Percentiles rank a stretch among this genome's conserved stretches.
Conservation (phyloP, 2,888 invertebrate species). For the Synanthedon vespiformis region DNA sequence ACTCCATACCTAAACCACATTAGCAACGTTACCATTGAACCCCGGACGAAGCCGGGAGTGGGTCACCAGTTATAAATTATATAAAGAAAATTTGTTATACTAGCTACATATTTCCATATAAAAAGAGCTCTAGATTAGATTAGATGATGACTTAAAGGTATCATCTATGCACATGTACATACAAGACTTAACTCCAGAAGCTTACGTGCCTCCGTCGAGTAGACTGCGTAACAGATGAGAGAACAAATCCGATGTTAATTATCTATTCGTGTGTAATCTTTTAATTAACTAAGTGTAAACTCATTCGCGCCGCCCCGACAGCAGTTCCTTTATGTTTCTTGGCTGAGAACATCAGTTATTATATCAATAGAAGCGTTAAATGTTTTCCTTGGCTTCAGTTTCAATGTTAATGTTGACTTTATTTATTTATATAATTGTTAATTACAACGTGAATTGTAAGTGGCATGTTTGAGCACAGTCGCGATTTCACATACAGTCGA, state of each 20-base stretch:
- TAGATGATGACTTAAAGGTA: too few species aligned
- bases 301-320: slow-evolving; percentile 34
- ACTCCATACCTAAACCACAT: too few species aligned
- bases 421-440: not conserved
- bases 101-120: too few species aligned
- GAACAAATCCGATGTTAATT: slow-evolving; percentile 57
- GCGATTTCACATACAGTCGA: too few species aligned
- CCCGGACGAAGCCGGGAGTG: too few species aligned
- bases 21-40: too few species aligned
- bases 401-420: not conserved
- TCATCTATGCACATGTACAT: not conserved
- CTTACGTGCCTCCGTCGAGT: slow-evolving; percentile 17
- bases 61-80: too few species aligned
- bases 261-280: slow-evolving; percentile 61
- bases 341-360: slow-evolving; percentile 3
- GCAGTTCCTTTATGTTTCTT: slow-evolving; percentile 23
- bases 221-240: slow-evolving; percentile 43
- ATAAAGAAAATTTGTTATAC: too few species aligned
- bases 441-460: too few species aligned
- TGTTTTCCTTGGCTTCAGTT: not conserved
- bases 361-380: not conserved
- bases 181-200: slow-evolving; percentile 19
- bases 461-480: too few species aligned
- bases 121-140: too few species aligned
- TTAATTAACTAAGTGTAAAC: slow-evolving; percentile 61